Conservation (phyloP, 2,113 vertebrate genomes). For the Toxotes jaculatrix region DNA sequence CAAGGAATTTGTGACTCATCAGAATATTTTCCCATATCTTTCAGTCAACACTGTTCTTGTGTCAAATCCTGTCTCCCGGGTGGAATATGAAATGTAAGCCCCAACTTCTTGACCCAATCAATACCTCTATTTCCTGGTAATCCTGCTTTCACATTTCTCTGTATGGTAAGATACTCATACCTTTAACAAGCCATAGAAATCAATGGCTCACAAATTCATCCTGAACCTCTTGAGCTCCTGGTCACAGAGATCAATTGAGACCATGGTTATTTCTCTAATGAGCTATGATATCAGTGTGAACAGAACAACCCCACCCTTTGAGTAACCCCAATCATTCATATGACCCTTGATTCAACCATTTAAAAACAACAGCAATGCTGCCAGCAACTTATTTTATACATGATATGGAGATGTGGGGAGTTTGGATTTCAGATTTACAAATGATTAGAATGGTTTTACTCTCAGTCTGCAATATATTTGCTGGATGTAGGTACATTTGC, state of each 20-base stretch:
- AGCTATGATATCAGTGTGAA: constrained; percentile 71
- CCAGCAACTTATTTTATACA: constrained; percentile 1
- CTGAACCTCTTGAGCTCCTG: constrained; percentile 64
- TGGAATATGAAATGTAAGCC: constrained; percentile 71
- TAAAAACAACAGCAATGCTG: constrained; percentile 3
- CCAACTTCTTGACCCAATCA: constrained; percentile 65
- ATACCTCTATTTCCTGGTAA: constrained; percentile 77
- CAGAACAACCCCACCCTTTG: constrained; percentile 54
- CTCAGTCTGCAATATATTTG: constrained; percentile 3
- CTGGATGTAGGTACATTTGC: neutral
- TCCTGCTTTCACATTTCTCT: constrained; percentile 72
- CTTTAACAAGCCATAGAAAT: constrained; percentile 82
- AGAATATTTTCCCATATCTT: constrained; percentile 41
- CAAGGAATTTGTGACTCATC: constrained; percentile 31
- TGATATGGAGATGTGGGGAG: neutral
- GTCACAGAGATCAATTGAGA: constrained; percentile 71
- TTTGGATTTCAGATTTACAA: neutral
- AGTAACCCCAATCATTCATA: constrained; percentile 56
- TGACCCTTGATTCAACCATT: constrained; percentile 47
- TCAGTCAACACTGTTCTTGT: constrained; percentile 24
- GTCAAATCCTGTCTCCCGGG: constrained; percentile 50
- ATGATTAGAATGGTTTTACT: neutral
- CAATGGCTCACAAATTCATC: constrained; percentile 80
- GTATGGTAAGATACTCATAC: constrained; percentile 74
- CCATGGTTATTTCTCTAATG: constrained; percentile 74